A percentile compares a stretch with the other conserved stretches of the same genome.
Evolutionary conservation across 2,113 vertebrate species (phyloP).

Genomic region (Pomatostomus ruficeps): DNA sequence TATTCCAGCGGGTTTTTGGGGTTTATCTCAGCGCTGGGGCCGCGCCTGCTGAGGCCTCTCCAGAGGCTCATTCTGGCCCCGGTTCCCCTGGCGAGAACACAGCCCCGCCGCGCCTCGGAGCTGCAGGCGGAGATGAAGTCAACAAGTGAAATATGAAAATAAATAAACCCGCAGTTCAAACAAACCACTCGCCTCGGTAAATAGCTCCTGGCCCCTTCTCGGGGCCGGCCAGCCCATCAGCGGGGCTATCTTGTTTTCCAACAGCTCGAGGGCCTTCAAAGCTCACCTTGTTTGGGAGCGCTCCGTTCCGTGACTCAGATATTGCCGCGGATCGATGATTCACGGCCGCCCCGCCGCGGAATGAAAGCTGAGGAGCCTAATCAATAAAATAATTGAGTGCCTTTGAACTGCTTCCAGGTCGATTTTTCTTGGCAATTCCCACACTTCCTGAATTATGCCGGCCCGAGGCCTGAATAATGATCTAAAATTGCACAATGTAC

Average conservation of each 20-base stretch:
- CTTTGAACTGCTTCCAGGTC: slow-evolving; percentile 77
- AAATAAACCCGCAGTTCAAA: slow-evolving; percentile 70
- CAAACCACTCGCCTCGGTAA: slow-evolving; percentile 61
- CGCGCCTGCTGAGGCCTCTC: slow-evolving; percentile 52
- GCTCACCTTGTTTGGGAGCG: slow-evolving; percentile 65
- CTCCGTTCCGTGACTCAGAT: slow-evolving; percentile 50
- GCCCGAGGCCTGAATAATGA: slow-evolving; percentile 78
- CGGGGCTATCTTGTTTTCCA: slow-evolving; percentile 38
- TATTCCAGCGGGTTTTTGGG: not conserved
- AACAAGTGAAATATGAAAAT: slow-evolving; percentile 69
- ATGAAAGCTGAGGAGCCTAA: slow-evolving; percentile 68
- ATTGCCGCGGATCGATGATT: slow-evolving; percentile 67
- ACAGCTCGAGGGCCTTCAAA: slow-evolving; percentile 43
- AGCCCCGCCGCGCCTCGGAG: slow-evolving; percentile 37
- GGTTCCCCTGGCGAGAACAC: not conserved
- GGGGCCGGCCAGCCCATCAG: slow-evolving; percentile 43
- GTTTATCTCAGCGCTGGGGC: slow-evolving; percentile 59
- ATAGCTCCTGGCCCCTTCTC: slow-evolving; percentile 55
- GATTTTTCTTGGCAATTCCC: slow-evolving; percentile 77
- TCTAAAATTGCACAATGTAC: slow-evolving; percentile 80
- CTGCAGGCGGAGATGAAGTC: slow-evolving; percentile 64
- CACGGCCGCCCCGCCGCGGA: slow-evolving; percentile 62
- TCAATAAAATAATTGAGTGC: slow-evolving; percentile 75
- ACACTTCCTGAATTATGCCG: slow-evolving; percentile 72
- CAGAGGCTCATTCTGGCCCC: slow-evolving; percentile 59